phyloP scores from a whole-genome alignment of 2,888 invertebrate genomes.

The Galerucella calmariensis region DNA sequence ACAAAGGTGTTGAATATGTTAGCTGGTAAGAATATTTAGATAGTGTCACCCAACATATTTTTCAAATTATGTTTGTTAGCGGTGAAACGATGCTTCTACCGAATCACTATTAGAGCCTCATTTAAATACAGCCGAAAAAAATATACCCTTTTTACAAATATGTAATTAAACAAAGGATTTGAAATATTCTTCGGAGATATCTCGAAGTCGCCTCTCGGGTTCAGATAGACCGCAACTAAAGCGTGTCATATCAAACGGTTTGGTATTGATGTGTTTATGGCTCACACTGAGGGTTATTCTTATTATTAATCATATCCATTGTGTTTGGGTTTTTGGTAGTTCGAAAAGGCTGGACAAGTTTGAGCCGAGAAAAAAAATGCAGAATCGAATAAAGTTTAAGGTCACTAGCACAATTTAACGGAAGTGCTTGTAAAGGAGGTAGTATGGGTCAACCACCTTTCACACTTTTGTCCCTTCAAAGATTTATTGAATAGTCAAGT shows the following conservation, averaged over 20 bases:
- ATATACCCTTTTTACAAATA: constrained; percentile 23
- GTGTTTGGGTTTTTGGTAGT: background rate
- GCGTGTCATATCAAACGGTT: constrained; percentile 20
- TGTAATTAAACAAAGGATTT: constrained; percentile 37
- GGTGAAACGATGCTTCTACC: constrained; percentile 43
- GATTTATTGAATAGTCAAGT: background rate
- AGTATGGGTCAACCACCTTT: constrained; percentile 1
- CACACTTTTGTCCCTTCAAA: background rate
- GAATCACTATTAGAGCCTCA: constrained; percentile 44
- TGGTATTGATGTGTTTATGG: constrained; percentile 27
- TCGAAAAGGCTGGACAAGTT: background rate
- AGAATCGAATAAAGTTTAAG: background rate
- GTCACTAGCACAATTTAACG: background rate
- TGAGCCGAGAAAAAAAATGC: too few species aligned
- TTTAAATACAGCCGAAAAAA: constrained; percentile 39
- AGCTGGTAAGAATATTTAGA: constrained; percentile 60
- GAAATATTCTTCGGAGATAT: constrained; percentile 26
- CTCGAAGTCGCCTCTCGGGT: background rate
- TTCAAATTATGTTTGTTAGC: constrained; percentile 59
- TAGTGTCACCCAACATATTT: constrained; percentile 60
- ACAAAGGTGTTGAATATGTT: constrained; percentile 63
- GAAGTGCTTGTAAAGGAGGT: background rate
- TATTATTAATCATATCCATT: constrained; percentile 24
- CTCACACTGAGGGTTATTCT: constrained; percentile 15
- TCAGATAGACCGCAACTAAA: constrained; percentile 21